Base-by-base conservation (phyloP, 2,797 vertebrate genomes). In the Chelonia mydas region DNA sequence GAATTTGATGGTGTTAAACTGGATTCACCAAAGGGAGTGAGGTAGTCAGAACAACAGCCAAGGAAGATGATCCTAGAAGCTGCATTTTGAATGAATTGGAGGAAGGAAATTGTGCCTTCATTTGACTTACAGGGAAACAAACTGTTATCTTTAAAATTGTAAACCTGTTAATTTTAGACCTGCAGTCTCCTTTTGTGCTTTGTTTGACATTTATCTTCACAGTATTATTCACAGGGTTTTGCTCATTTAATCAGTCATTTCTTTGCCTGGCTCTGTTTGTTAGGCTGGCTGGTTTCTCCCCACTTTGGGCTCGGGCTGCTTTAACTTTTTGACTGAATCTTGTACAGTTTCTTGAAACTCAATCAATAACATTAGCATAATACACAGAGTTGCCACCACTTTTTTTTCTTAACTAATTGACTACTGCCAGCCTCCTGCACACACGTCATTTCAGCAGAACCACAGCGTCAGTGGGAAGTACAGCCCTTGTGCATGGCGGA, bases 321-420 rank as follows among this genome's bases (percentile, higher is more conserved):
- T 76, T 76, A 76, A 47, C 41, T 27, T 45, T 27, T 45, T 76
- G 72, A 27, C 72, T 25, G 41, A 45, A 45, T 47, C 41, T 47
- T 47, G 6, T 76, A 27, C 25, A 21, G 6, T 12, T 47, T 85
- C 72, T 91, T 89, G 54, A 5, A 83, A 83, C 10, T 91, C 23
- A 65, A 5, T 6, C 37, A 5, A 33, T 93, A 85, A 50, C 15
- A 88, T 83, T 7, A 25, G 3, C 31, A 51, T 83, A n/a, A 72
- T 79, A 95, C 76, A 76, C 0, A 0, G 76, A 68, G 17, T 51
- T 23, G 25, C 8, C 6, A 2, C 28, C 79, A 27, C 19, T 0
- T 92, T 90, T 81, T 90, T 50, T 87, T 79, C n/a, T 80, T 65
- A 45, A 57, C 23, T 11, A 92, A 50, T 59, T 33, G 10, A n/a